Percentiles rank a stretch among this genome's conserved stretches.
Conservation (phyloP, 2,797 vertebrate species). For the Knipowitschia caucasica region DNA sequence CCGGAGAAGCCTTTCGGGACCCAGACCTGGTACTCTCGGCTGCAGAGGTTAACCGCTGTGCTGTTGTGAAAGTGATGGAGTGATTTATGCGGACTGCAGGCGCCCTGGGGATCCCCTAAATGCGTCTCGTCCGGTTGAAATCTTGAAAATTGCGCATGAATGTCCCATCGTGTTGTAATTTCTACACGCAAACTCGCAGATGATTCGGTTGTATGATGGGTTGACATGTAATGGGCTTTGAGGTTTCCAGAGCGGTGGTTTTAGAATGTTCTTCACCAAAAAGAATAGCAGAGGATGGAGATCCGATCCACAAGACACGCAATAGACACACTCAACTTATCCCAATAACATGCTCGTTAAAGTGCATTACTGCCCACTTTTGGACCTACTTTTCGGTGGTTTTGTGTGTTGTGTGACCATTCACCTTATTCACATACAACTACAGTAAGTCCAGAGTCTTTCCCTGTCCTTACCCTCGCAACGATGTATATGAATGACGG, state of each 20-base stretch:
- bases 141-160: not conserved
- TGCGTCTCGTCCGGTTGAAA: not conserved
- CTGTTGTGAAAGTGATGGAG: slow-evolving; percentile 56
- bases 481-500: too few relatives aligned
- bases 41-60: slow-evolving; percentile 44
- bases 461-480: too few relatives aligned
- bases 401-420: too few relatives aligned
- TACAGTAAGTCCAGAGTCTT: too few relatives aligned
- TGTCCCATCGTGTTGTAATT: not conserved
- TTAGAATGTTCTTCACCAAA: too few relatives aligned
- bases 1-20: slow-evolving; percentile 42
- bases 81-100: slow-evolving; percentile 1
- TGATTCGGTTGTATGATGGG: not conserved
- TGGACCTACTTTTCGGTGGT: too few relatives aligned
- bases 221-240: not conserved
- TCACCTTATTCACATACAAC: too few relatives aligned
- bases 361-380: too few relatives aligned
- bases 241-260: slow-evolving; percentile 10
- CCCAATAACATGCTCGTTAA: too few relatives aligned
- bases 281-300: too few relatives aligned
- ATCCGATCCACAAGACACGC: too few relatives aligned
- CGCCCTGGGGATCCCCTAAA: not conserved
- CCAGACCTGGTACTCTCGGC: slow-evolving; percentile 49
- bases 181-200: not conserved
- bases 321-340: too few relatives aligned